These are phyloP conservation scores for Dynastes hyllus DNA, from an alignment of 2,888 invertebrate species.

Conservation along the genomic window DNA sequence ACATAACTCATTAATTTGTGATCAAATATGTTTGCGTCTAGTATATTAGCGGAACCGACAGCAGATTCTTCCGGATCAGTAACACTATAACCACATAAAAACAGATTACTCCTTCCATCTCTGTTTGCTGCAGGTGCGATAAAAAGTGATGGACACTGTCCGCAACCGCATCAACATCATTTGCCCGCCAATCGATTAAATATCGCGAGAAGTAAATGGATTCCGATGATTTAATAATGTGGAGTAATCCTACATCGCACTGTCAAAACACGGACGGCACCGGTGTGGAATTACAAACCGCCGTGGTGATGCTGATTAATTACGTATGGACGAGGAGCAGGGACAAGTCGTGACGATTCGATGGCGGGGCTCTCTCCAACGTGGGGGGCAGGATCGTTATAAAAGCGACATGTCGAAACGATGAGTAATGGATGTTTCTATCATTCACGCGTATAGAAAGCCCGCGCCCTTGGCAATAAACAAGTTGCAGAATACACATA, in stretches of 20 bases:
- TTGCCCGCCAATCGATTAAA: slow-evolving; percentile 52
- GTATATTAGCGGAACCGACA: slow-evolving; percentile 19
- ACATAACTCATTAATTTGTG: slow-evolving; percentile 24
- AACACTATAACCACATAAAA: slow-evolving; percentile 15
- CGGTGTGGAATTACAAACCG: slow-evolving; percentile 55
- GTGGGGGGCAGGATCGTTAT: slow-evolving; percentile 58
- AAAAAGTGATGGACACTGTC: slow-evolving; percentile 39
- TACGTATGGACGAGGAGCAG: slow-evolving; percentile 53
- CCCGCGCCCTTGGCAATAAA: neutral
- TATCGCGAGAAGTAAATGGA: slow-evolving; percentile 54
- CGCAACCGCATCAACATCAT: slow-evolving; percentile 16
- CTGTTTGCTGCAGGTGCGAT: neutral
- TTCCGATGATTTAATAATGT: slow-evolving; percentile 52
- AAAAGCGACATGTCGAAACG: slow-evolving; percentile 63
- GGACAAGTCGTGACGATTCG: slow-evolving; percentile 42
- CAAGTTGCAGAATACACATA: slow-evolving; percentile 45
- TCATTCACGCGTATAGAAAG: slow-evolving; percentile 50
- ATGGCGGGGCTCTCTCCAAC: neutral
- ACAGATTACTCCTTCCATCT: slow-evolving; percentile 19
- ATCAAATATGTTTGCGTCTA: neutral
- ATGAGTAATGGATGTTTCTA: slow-evolving; percentile 65
- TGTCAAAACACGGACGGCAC: slow-evolving; percentile 50
- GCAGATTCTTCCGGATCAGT: slow-evolving; percentile 31
- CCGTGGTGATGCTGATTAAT: slow-evolving; percentile 61
- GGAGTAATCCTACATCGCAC: slow-evolving; percentile 52